phyloP scores from a whole-genome alignment of 2,888 invertebrate genomes.

The Archips crataeganus region DNA sequence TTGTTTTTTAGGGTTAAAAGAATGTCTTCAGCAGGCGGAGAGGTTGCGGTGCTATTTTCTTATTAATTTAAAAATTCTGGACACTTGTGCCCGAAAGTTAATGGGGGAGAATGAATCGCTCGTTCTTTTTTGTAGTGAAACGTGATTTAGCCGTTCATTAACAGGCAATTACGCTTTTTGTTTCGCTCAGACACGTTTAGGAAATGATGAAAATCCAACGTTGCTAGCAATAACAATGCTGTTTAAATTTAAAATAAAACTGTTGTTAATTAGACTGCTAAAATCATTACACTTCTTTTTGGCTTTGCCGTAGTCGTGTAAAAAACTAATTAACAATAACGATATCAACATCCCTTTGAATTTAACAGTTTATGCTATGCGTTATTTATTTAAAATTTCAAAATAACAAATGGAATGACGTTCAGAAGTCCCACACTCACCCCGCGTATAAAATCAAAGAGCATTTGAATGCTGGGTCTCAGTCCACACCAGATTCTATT shows the following conservation, averaged over 20 bases:
- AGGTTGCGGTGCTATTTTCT: slow-evolving; percentile 62
- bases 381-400: background rate
- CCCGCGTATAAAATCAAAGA: slow-evolving; percentile 51
- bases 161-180: slow-evolving; percentile 43
- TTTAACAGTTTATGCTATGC: background rate
- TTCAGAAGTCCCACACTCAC: slow-evolving; percentile 45
- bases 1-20: slow-evolving; percentile 85
- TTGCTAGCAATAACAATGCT: background rate
- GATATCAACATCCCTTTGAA: no score
- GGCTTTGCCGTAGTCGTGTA: no score
- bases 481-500: slow-evolving; percentile 70
- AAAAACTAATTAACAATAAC: no score
- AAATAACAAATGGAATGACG: background rate
- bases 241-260: no score
- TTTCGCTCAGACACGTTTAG: background rate
- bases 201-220: background rate
- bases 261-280: no score
- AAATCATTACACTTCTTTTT: no score
- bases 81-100: slow-evolving; percentile 60
- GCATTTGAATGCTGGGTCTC: slow-evolving; percentile 52
- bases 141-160: slow-evolving; percentile 55
- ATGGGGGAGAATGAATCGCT: slow-evolving; percentile 68
- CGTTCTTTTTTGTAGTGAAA: slow-evolving; percentile 50
- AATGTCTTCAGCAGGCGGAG: slow-evolving; percentile 81
- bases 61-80: slow-evolving; percentile 75